Percentiles rank a stretch among this genome's conserved stretches.
These are phyloP conservation scores for Triplophysa yarkandensis DNA, from an alignment of 2,797 vertebrate species.

Conservation along the genomic window DNA sequence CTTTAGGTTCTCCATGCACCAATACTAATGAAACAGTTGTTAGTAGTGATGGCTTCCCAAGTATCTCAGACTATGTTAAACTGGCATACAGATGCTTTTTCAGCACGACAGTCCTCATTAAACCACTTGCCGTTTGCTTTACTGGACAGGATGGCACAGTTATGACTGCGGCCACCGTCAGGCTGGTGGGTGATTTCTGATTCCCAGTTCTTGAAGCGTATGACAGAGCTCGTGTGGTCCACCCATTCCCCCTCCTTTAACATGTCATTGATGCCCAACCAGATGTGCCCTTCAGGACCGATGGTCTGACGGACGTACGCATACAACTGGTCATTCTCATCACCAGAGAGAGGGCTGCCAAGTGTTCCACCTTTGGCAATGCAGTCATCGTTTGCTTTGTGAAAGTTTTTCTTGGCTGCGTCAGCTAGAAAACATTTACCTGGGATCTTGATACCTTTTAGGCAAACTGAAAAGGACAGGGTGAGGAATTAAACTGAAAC, in stretches of 20 bases:
- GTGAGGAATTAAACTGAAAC: background rate
- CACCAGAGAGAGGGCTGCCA: conserved; percentile 75
- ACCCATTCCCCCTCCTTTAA: conserved; percentile 84
- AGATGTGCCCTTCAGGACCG: conserved; percentile 79
- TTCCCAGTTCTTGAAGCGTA: conserved; percentile 94
- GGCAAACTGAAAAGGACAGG: conserved; percentile 79
- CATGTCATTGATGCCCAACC: conserved; percentile 93
- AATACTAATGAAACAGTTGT: background rate
- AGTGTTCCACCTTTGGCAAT: conserved; percentile 87
- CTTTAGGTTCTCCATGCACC: background rate
- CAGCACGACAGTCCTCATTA: conserved; percentile 84
- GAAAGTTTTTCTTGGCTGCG: conserved; percentile 79
- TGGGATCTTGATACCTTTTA: conserved; percentile 88
- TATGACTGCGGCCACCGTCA: conserved; percentile 85
- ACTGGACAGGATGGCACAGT: conserved; percentile 85
- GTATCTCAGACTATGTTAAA: conserved; percentile 88
- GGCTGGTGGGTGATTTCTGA: conserved; percentile 91
- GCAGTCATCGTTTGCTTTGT: conserved; percentile 88
- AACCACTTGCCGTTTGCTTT: conserved; percentile 89
- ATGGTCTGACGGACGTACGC: conserved; percentile 84
- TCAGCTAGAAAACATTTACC: conserved; percentile 90
- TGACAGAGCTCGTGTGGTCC: conserved; percentile 78
- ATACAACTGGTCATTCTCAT: conserved; percentile 87
- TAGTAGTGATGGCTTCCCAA: background rate
- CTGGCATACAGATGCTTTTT: conserved; percentile 90